phyloP scores from a whole-genome alignment of 2,113 vertebrate species.

The Colaptes auratus region DNA sequence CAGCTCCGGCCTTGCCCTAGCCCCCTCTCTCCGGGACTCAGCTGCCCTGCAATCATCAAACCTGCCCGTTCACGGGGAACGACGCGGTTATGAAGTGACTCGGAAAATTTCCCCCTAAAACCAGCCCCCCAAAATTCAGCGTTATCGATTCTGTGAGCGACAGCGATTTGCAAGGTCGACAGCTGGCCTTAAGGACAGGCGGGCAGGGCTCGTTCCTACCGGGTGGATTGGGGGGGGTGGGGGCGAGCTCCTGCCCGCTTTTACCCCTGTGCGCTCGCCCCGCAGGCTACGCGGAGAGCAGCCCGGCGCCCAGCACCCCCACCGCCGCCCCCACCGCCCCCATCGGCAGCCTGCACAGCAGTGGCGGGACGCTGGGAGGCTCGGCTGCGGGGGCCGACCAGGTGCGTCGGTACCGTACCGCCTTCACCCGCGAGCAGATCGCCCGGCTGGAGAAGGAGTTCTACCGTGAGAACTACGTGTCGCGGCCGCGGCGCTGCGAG shows the following conservation, averaged over 20 bases:
- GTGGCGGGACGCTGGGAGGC: conserved; percentile 79
- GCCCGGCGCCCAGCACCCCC: conserved; percentile 81
- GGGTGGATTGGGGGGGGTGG: background rate
- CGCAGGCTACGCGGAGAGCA: conserved; percentile 88
- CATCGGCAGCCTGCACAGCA: conserved; percentile 82
- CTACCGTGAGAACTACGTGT: conserved; percentile 96
- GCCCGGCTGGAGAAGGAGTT: conserved; percentile 94
- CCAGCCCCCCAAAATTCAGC: background rate
- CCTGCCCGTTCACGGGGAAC: background rate
- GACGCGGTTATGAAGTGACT: conserved; percentile 45
- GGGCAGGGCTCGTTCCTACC: background rate
- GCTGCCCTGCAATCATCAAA: background rate
- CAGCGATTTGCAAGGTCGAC: conserved; percentile 71
- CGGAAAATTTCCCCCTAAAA: background rate
- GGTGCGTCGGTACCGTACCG: conserved; percentile 94
- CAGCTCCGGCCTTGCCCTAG: background rate
- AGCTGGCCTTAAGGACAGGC: conserved; percentile 56
- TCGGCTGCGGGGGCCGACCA: conserved; percentile 90
- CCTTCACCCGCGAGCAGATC: conserved; percentile 95
- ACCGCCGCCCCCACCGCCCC: conserved; percentile 75
- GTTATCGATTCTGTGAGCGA: conserved; percentile 66
- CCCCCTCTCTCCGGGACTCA: background rate
- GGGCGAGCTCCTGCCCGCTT: background rate
- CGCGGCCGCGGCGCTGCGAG: conserved; percentile 95
- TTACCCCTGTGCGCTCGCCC: background rate